These are phyloP conservation scores for Gobiocypris rarus DNA, from an alignment of 2,113 vertebrate genomes.

Conservation along the genomic window DNA sequence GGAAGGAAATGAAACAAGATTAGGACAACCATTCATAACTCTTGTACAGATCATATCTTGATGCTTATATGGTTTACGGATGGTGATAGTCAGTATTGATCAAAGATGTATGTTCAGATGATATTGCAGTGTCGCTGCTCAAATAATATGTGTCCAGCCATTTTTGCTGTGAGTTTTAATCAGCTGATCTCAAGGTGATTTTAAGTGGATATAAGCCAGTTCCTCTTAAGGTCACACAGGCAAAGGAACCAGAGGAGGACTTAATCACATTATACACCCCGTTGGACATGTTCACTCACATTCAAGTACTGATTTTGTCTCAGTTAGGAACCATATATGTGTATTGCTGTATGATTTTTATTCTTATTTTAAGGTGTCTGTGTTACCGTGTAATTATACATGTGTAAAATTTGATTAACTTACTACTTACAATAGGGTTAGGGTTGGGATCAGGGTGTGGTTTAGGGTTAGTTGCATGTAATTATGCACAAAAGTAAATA, in stretches of 20 bases:
- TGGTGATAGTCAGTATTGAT: slow-evolving; percentile 16
- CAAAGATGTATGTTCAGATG: neutral
- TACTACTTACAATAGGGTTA: too few relatives aligned
- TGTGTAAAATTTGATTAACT: too few relatives aligned
- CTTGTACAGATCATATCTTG: neutral
- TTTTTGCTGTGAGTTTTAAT: neutral
- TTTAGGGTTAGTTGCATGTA: too few relatives aligned
- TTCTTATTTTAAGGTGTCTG: too few relatives aligned
- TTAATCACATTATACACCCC: neutral
- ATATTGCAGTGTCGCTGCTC: neutral
- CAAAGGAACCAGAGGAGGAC: neutral
- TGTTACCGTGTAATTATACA: too few relatives aligned
- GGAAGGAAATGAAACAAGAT: slow-evolving; percentile 23
- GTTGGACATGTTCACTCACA: neutral
- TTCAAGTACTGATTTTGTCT: neutral
- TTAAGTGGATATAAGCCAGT: neutral
- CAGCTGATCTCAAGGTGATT: neutral
- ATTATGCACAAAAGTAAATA: too few relatives aligned
- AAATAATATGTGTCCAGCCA: neutral
- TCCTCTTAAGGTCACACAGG: neutral
- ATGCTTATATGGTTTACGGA: neutral
- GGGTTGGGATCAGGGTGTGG: too few relatives aligned
- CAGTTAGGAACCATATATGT: neutral
- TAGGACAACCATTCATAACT: neutral
- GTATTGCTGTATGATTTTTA: neutral